A percentile compares a stretch with the other conserved stretches of the same genome.
phyloP scores from a whole-genome alignment of 92 coral and sea anemone genomes.

The Zoanthus sansibaricus region DNA sequence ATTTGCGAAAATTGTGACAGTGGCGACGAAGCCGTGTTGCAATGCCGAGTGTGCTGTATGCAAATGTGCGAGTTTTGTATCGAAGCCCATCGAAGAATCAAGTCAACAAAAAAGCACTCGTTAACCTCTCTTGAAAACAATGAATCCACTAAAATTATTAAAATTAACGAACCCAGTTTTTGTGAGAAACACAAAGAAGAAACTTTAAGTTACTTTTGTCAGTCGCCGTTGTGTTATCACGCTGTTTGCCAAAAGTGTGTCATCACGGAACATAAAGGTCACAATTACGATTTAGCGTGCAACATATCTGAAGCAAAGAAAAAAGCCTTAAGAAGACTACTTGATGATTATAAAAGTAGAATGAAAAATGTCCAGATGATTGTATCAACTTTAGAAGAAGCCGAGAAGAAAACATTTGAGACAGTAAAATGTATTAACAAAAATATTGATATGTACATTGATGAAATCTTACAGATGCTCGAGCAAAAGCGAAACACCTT shows the following conservation, averaged over 20 bases:
- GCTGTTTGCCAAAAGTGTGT: conserved; percentile 76
- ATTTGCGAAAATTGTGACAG: conserved; percentile 53
- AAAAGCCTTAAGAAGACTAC: conserved; percentile 23
- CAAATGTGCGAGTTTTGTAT: conserved; percentile 50
- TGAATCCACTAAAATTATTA: conserved; percentile 15
- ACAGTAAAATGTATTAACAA: conserved; percentile 24
- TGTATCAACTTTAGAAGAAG: conserved; percentile 34
- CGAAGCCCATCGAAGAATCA: conserved; percentile 37
- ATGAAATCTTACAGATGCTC: conserved; percentile 36
- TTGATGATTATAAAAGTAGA: conserved; percentile 38
- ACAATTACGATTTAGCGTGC: conserved; percentile 63
- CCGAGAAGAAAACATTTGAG: conserved; percentile 14
- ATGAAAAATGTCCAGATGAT: not conserved
- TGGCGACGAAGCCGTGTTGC: conserved; percentile 17
- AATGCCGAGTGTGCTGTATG: conserved; percentile 47
- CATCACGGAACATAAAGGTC: conserved; percentile 74
- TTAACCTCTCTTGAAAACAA: conserved; percentile 13
- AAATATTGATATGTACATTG: conserved; percentile 49
- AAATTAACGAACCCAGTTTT: not conserved
- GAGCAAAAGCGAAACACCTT: conserved; percentile 44
- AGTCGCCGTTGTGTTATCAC: conserved; percentile 55
- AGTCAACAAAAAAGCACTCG: conserved; percentile 34
- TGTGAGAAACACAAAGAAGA: conserved; percentile 51
- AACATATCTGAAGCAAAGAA: conserved; percentile 65
- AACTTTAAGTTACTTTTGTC: conserved; percentile 43